Base-by-base conservation (phyloP, 2,113 vertebrate species). In the Salminus brasiliensis region DNA sequence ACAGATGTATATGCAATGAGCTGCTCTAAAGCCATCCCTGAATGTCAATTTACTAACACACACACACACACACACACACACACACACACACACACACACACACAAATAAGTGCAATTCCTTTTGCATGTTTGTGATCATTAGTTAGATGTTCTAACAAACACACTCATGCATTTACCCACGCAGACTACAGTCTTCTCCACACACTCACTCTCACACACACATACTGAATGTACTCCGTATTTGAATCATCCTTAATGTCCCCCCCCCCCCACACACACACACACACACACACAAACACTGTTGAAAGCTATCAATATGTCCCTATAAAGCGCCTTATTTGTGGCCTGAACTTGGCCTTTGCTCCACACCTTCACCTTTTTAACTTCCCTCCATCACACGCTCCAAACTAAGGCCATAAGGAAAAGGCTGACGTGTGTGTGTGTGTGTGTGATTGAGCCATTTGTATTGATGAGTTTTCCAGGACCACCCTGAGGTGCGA, bases 401-500 rank as follows among this genome's bases (percentile, higher is more conserved):
- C 18, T 41, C 63, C 52, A 66, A 73, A 74, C 75, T 32, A 73
- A 43, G 41, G 57, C n/a, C 43, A 6, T 29, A 43, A 72, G 69
- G 52, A 67, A 78, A 57, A 29, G n/a, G 49, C 45, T 69, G 60
- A 77, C 70, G 30, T 21, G 52, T 23, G 29, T 59, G n/a, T n/a
- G n/a, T n/a, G n/a, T n/a, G n/a, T n/a, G n/a, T n/a, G 60, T 71
- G 67, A 72, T 43, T 9, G 49, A 67, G 39, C 68, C 71, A 29
- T 77, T 13, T 6, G 15, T 63, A 45, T 77, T 66, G 74, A 72
- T 74, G 69, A 60, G n/a, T 78, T 73, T 73, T 78, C 81, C 69
- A 74, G 81, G 80, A 82, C 74, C 80, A 82, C 73, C 74, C 43
- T 3, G 41, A 53, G 74, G 49, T n/a, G 74, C 6, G 7, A 29